Evolutionary conservation across 1,140 invertebrate species (phyloP), one percentile per base, ranked within the genome.

Genomic region (Brachionus angularis): DNA sequence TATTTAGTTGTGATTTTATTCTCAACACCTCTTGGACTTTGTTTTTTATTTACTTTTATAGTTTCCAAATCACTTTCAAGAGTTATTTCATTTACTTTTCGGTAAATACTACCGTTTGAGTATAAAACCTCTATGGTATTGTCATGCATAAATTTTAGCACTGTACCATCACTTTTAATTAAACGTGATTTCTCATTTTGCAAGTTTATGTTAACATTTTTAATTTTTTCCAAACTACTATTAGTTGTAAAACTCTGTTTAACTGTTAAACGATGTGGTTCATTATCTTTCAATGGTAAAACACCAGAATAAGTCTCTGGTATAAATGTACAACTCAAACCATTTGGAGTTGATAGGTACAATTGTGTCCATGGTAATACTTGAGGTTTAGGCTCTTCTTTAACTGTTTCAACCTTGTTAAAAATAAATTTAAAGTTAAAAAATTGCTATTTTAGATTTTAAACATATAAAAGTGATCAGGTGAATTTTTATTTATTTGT

Each of bases 191-290:
- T 64, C 72, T 82, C 80, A 23, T 62, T 53, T 18, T 76, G 72
- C 10, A 76, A 72, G 44, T 77, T 76, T 31, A 10, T 29, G 25
- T 67, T 50, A n/a, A 50, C 33, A 70, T 74, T 75, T 12, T 79
- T 74, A 5, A 70, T 47, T 62, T 82, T 79, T 1, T 74, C 50
- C 21, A 78, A 77, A 10, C 74, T 74, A 5, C 77, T 80, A 67
- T 79, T 79, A 70, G 74, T 77, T n/a, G 77, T 78, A 72, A 80
- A 82, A 61, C 75, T 77, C 74, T 81, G 79, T 53, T 74, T 78
- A 5, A 82, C 76, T 3, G 78, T 67, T 39, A 82, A 71, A 8
- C 75, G 71, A n/a, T 53, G 50, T 12, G 75, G 72, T 25, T 79
- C 77, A 71, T 79, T 75, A 7, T 74, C 73, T 46, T 74, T 58